phyloP scores from a whole-genome alignment of 2,113 vertebrate genomes.

The Malurus elegans region DNA sequence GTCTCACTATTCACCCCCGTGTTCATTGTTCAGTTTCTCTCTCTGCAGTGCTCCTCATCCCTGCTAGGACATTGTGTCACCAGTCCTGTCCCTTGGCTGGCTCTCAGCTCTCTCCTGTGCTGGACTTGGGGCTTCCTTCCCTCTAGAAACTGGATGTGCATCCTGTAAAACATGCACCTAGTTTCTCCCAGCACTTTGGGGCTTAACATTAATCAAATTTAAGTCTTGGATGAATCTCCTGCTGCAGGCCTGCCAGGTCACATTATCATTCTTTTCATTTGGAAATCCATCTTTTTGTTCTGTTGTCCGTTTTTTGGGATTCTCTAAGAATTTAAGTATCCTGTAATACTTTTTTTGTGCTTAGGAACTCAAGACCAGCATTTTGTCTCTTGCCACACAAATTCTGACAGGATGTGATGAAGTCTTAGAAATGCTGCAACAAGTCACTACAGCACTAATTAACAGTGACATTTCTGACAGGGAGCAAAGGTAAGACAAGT shows the following conservation, averaged over 20 bases:
- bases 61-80: conserved; percentile 71
- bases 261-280: conserved; percentile 67
- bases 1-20: conserved; percentile 60
- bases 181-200: conserved; percentile 69
- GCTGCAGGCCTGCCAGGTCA: conserved; percentile 68
- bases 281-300: conserved; percentile 54
- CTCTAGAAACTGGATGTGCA: conserved; percentile 67
- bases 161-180: conserved; percentile 60
- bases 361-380: conserved; percentile 94
- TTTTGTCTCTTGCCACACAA: conserved; percentile 92
- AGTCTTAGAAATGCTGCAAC: conserved; percentile 95
- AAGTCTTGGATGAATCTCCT: conserved; percentile 57
- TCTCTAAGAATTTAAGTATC: conserved; percentile 4
- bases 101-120: conserved; percentile 66
- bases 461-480: conserved; percentile 89
- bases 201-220: conserved; percentile 62
- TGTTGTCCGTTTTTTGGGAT: not conserved
- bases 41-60: conserved; percentile 70
- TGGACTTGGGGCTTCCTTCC: conserved; percentile 66
- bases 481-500: conserved; percentile 84
- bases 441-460: conserved; percentile 93
- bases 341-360: not conserved
- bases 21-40: conserved; percentile 77
- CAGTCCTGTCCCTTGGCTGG: conserved; percentile 72
- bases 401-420: conserved; percentile 96